A percentile compares a stretch with the other conserved stretches of the same genome.
Evolutionary conservation across 1,140 invertebrate genomes (phyloP).

Genomic region (Neomicropteryx cornuta): DNA sequence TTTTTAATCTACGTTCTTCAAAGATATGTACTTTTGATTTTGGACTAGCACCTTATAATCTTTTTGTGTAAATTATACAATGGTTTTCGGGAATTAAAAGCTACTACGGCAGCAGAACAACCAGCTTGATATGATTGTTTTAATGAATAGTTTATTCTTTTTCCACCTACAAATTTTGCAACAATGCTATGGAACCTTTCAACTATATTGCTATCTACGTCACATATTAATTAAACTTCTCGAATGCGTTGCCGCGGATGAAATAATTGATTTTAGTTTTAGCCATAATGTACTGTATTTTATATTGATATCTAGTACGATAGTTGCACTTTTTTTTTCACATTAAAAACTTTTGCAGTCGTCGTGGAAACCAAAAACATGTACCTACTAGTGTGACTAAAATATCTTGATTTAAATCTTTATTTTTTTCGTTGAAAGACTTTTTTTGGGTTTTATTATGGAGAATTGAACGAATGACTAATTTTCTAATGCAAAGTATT

Average conservation of each 20-base stretch:
- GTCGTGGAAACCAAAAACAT: background rate
- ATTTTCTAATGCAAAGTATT: background rate
- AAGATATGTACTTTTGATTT: background rate
- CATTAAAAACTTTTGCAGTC: background rate
- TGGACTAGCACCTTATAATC: background rate
- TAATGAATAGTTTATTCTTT: slow-evolving; percentile 12
- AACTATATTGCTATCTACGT: slow-evolving; percentile 11
- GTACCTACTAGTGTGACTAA: background rate
- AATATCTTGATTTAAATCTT: background rate
- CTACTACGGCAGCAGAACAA: background rate
- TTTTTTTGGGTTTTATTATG: background rate
- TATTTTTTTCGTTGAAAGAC: background rate
- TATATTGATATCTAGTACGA: too few species aligned
- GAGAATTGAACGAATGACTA: background rate
- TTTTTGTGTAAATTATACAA: background rate
- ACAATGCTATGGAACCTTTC: slow-evolving; percentile 13
- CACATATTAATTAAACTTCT: slow-evolving; percentile 11
- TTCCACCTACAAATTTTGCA: slow-evolving; percentile 14
- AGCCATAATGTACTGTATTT: too few species aligned
- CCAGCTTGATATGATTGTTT: slow-evolving; percentile 1
- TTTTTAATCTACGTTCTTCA: background rate
- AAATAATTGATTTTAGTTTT: too few species aligned
- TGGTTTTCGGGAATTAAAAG: slow-evolving; percentile 6
- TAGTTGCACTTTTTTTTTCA: background rate
- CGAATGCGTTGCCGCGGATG: slow-evolving; percentile 11